Base-by-base conservation (phyloP, 2,888 invertebrate species). In the Protophormia terraenovae region DNA sequence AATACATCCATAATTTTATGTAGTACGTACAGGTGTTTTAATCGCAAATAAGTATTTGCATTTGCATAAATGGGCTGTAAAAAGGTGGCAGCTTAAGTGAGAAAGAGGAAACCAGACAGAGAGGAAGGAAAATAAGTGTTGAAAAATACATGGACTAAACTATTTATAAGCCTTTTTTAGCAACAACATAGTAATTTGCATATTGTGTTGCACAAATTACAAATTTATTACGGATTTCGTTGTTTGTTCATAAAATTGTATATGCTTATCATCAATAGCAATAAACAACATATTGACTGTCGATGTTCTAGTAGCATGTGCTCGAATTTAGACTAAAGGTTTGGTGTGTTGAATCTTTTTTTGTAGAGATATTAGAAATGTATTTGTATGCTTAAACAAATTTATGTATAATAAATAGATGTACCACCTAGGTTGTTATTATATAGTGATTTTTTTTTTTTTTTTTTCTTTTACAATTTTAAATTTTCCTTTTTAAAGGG, bases 161-260 rank as follows among this genome's bases (percentile, higher is more conserved):
- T 24, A 69, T 77, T 78, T 66, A 58, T 50, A 72, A 72, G 27
- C 55, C 38, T 64, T 75, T 60, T 77, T 50, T 38, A 47, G 12
- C 62, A 45, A 35, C 47, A 78, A 69, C 60, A 73, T 19, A 50
- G 35, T 5, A 67, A 75, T 83, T 73, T 83, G 62, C 77, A 81
- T 77, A 81, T 77, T 81, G 72, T 77, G 79, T 55, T 81, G 81
- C 72, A 77, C 77, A 81, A 81, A 81, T 84, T 81, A 84, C 81
- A 69, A 84, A 77, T 77, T 81, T 81, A 77, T 81, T 77, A 77
- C 53, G 76, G 80, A 84, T 84, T 84, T 84, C 73, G 81, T 77
- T 81, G 84, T 84, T 84, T 77, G 66, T 72, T 84, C 60, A 72
- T 72, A 84, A 84, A 80, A 80, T 84, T 80, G 76, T 77, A 84